phyloP scores from a whole-genome alignment of 2,113 vertebrate species.

The Zootoca vivipara region DNA sequence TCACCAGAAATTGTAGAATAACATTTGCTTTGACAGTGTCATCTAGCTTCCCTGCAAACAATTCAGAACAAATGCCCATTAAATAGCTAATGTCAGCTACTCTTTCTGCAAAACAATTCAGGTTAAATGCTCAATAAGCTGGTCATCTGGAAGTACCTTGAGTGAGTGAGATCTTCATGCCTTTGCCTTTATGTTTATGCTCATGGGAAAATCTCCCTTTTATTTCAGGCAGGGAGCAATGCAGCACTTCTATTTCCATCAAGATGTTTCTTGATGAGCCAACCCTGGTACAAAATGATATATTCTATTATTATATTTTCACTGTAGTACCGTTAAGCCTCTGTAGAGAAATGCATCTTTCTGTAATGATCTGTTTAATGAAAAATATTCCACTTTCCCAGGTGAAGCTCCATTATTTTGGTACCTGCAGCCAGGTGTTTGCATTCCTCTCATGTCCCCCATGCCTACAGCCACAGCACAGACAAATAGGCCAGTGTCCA shows the following conservation, averaged over 20 bases:
- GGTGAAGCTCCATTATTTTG: constrained; percentile 30
- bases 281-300: constrained; percentile 42
- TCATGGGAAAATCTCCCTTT: constrained; percentile 3
- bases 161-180: background rate
- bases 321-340: constrained; percentile 27
- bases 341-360: constrained; percentile 46
- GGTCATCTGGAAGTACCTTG: too few species aligned
- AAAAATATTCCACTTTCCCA: constrained; percentile 48
- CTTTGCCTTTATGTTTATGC: background rate
- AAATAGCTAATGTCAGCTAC: too few species aligned
- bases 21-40: too few species aligned
- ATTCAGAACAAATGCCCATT: too few species aligned
- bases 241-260: constrained; percentile 11
- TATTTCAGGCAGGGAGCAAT: constrained; percentile 20
- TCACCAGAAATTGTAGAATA: too few species aligned
- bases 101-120: too few species aligned
- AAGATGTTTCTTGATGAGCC: constrained; percentile 60
- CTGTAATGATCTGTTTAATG: constrained; percentile 32
- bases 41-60: too few species aligned
- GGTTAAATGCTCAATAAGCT: too few species aligned
- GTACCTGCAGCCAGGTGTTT: constrained; percentile 39
- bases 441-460: constrained; percentile 49
- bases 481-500: constrained; percentile 53
- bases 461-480: constrained; percentile 39
- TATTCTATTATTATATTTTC: constrained; percentile 51